Base-by-base conservation (phyloP, 2,797 vertebrate genomes). In the Coreius guichenoti region DNA sequence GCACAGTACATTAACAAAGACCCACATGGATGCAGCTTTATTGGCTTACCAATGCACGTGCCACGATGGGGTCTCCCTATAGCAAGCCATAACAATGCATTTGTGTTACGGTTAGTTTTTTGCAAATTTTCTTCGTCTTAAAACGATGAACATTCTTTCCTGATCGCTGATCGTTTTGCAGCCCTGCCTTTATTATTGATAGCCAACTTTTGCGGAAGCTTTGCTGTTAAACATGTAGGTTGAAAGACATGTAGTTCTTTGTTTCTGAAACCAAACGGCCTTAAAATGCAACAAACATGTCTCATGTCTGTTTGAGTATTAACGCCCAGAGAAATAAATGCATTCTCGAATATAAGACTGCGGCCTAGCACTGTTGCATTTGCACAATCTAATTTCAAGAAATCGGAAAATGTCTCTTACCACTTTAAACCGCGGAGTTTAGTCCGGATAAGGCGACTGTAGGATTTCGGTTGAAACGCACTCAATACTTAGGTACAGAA, bases 361-460 rank as follows among this genome's bases (percentile, higher is more conserved):
- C 65, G 86, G 86, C 86, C 86, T 87, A 87, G 77, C 77, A 68
- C 61, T 68, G 31, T 68, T 39, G 19, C 70, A 84, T 49, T 47
- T 80, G 61, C 61, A 79, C 69, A 65, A n/a, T 39, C 56, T 45
- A 70, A 63, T 69, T 29, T 85, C 47, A 56, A 87, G 58, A 29
- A 58, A 78, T 70, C 73, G 49, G 16, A 43, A 83, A 65, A 39
- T 43, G 36, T 47, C 54, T 43, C 87, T 87, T 73, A 87, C 87
- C 87, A 47, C 54, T 65, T 36, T 74, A 49, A 73, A 63, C 17
- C 19, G 21, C 31, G 12, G 39, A 31, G 49, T 31, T 78, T 56
- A 69, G n/a, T 79, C 73, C 72, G 9, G 45, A 85, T 23, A 33
- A 9, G 23, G 45, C 17, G 26, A 36, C 23, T 8, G 17, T 43